Base-by-base conservation (phyloP, 1,140 invertebrate species). In the Drosophila lini region DNA sequence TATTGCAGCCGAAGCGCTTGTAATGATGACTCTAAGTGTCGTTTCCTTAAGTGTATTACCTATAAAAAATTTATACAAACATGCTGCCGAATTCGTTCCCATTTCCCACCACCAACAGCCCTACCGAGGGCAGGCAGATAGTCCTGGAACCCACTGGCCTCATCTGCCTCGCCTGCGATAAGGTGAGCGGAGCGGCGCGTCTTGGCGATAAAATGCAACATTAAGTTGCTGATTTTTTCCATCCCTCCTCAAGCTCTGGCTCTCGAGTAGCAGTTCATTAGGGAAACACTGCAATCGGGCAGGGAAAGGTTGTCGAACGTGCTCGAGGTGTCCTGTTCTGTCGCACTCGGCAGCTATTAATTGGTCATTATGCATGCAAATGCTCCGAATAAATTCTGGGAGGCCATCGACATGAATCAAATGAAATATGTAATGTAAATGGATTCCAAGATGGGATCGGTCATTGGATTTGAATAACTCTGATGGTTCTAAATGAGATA, bases 11-110 rank as follows among this genome's bases (percentile, higher is more conserved):
- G 89, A 86, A 92, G 77, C 78, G 80, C 91, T 92, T 92, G 91
- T 92, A 92, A 92, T 92, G 91, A 92, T 92, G 88, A 90, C 86
- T 92, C 85, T 91, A 91, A 92, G 91, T 91, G 91, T 80, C 91
- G 84, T 92, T 91, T 91, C 58, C 91, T 82, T 92, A 89, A 92
- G 91, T 92, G 88, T 89, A 92, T 92, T 88, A 92, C 91, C 91
- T 92, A 91, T 92, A 92, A 92, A 92, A 91, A 92, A 91, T 91
- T 91, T 91, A 91, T 90, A 91, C 81, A 86, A 85, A 84, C 76
- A 78, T 81, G 85, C 86, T 90, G 79, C 85, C 86, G 79, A 89
- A 89, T 89, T 89, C 47, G 60, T 45, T 56, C n/a, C 47, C 28
- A 32, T 40, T 75, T 69, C 34, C 75, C 65, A 78, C 82, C 79